Evolutionary conservation across 2,888 invertebrate species (phyloP).

Genomic region (Leucoptera coffeella): DNA sequence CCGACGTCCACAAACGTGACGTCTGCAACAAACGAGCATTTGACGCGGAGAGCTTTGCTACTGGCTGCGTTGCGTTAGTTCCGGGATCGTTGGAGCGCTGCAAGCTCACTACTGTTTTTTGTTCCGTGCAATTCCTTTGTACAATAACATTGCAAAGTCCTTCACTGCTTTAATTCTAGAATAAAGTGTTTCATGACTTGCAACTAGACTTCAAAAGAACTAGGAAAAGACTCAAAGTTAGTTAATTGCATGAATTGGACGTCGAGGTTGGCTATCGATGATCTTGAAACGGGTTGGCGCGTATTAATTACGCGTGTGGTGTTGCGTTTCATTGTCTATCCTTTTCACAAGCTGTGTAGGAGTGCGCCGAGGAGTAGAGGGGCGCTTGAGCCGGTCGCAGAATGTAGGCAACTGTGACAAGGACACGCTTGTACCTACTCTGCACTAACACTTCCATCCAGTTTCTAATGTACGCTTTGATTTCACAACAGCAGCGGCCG

Average conservation of each 20-base stretch:
- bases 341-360: conserved; percentile 18
- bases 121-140: too few relatives aligned
- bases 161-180: too few relatives aligned
- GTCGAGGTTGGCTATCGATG: too few relatives aligned
- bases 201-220: too few relatives aligned
- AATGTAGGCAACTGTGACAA: conserved; percentile 55
- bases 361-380: conserved; percentile 13
- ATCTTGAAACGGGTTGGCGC: too few relatives aligned
- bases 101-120: too few relatives aligned
- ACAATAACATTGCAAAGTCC: too few relatives aligned
- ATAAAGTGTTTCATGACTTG: too few relatives aligned
- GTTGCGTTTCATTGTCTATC: conserved; percentile 46
- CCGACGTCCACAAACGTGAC: conserved; percentile 31
- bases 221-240: too few relatives aligned
- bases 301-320: too few relatives aligned
- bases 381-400: conserved; percentile 32
- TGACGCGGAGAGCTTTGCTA: conserved; percentile 16
- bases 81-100: too few relatives aligned
- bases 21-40: conserved; percentile 19
- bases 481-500: conserved; percentile 32
- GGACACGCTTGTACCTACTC: conserved; percentile 51
- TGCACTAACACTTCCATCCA: conserved; percentile 49
- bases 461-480: conserved; percentile 46
- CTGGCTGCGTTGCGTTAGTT: conserved; percentile 12
- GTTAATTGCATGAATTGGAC: too few relatives aligned